Evolutionary conservation across 2,113 vertebrate genomes (phyloP).

Genomic region (Pterocles orientalis): DNA sequence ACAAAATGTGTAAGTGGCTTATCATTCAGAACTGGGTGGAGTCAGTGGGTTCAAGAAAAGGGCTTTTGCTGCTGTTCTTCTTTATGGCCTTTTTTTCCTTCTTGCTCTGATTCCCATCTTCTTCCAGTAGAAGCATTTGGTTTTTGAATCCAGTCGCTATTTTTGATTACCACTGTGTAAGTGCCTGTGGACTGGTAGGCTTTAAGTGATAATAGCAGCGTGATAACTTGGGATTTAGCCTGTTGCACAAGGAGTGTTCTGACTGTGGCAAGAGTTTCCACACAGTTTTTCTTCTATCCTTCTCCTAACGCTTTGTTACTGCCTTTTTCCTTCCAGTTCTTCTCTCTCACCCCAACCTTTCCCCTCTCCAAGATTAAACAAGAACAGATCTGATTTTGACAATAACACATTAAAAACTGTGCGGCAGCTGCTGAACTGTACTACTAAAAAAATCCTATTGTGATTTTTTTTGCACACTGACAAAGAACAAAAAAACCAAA

Average conservation of each 20-base stretch:
- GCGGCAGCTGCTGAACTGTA: background rate
- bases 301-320: background rate
- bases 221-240: background rate
- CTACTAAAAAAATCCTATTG: background rate
- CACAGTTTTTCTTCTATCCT: background rate
- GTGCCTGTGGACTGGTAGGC: background rate
- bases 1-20: background rate
- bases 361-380: background rate
- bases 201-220: background rate
- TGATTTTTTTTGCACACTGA: background rate
- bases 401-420: background rate
- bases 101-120: background rate
- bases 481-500: background rate
- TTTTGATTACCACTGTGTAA: background rate
- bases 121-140: background rate
- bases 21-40: background rate
- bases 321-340: background rate
- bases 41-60: background rate
- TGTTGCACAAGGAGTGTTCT: background rate
- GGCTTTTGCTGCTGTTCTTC: background rate
- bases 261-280: background rate
- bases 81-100: background rate
- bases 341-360: background rate
- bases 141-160: background rate
- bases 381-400: background rate